Conservation (phyloP, 2,797 vertebrate species). For the Lepidocolaptes lacrymiger region DNA sequence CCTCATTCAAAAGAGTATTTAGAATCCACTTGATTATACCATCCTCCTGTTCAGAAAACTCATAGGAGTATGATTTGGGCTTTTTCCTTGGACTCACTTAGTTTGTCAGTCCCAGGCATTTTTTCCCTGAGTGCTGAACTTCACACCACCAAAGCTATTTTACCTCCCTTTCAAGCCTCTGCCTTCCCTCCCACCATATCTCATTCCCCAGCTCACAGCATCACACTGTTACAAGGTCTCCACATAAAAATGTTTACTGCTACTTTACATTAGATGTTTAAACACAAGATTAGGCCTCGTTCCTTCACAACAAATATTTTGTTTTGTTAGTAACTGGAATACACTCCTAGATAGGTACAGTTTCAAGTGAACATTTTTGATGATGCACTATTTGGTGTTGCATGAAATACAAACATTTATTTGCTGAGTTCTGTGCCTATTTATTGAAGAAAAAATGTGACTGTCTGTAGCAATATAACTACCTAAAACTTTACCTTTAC, state of each 20-base stretch:
- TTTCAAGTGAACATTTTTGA: not conserved
- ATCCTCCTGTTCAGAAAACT: not conserved
- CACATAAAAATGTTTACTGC: not conserved
- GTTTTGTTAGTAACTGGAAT: not conserved
- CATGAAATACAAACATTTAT: conserved; percentile 1
- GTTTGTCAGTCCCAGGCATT: not conserved
- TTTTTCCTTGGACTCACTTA: not conserved
- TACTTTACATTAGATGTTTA: not conserved
- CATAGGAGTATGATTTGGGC: not conserved
- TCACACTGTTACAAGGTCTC: not conserved
- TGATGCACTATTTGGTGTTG: not conserved
- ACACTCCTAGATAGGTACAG: not conserved
- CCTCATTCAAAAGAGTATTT: not conserved
- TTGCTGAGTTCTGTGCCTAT: not conserved
- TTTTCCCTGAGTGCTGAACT: not conserved
- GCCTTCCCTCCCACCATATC: not conserved
- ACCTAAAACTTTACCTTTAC: not conserved
- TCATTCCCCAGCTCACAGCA: not conserved
- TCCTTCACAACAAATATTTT: not conserved
- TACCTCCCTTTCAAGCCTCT: not conserved
- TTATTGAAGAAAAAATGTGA: not conserved
- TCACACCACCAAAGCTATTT: not conserved
- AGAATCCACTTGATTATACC: not conserved
- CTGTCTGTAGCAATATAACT: not conserved
- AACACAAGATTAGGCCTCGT: not conserved